Base-by-base conservation (phyloP, 2,797 vertebrate genomes). In the Decapterus maruadsi region DNA sequence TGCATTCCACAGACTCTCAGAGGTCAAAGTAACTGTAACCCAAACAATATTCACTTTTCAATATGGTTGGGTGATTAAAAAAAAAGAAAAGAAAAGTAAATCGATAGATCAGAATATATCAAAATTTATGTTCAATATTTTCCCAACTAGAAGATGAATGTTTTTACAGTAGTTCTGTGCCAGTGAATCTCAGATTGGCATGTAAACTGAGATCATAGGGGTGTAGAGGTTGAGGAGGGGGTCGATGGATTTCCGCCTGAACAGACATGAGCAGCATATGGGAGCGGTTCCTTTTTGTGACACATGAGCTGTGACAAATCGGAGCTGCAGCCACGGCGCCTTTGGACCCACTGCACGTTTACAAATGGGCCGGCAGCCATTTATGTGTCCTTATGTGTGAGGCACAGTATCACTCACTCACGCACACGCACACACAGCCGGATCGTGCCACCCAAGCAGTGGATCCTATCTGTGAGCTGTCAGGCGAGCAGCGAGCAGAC, bases 281-380 rank as follows among this genome's bases (percentile, higher is more conserved):
- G 59, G 19, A 34, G 22, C 1, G 62, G 78, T 6, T 81, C 67
- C 55, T 79, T 84, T 75, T 75, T 67, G 78, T 82, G 77, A 74
- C n/a, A 43, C 82, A 84, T 54, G 84, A 84, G 77, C 88, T 81
- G 83, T 80, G 73, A 87, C 83, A 83, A 78, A 89, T 75, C 61
- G 9, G 77, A 59, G 75, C 80, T 76, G 84, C 70, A 73, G 74
- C 65, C n/a, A 36, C 40, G n/a, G 40, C 8, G 19, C 72, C 62
- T 55, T 72, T 46, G 51, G 75, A 82, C 77, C 81, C 75, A 76
- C 1, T 64, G 67, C 75, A 20, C 67, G 77, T 66, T 51, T 36
- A 72, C 64, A 83, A 73, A 82, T 9, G 31, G 78, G 72, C 73
- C 59, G 2, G 61, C 56, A 58, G 77, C 77, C 83, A 83, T 0